Conservation (phyloP, 2,888 invertebrate genomes). For the Syritta pipiens region DNA sequence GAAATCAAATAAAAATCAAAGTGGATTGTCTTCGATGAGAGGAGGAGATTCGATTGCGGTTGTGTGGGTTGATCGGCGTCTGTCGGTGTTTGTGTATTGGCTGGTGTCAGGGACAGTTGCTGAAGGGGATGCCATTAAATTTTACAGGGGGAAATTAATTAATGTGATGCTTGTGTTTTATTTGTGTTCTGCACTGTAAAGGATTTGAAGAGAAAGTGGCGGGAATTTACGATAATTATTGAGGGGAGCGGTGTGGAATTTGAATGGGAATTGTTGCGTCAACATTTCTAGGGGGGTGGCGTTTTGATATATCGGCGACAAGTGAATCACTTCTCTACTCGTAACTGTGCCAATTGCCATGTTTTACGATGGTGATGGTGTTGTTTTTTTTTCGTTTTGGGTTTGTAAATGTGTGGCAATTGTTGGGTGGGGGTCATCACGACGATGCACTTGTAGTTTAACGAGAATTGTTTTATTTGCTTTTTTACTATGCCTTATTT, state of each 20-base stretch:
- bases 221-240: not conserved
- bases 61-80: not conserved
- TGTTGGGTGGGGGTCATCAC: too few species aligned
- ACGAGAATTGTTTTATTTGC: too few species aligned
- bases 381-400: not conserved
- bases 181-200: constrained; percentile 14
- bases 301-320: not conserved
- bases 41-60: constrained; percentile 1
- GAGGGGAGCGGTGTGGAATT: too few species aligned
- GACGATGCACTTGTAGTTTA: too few species aligned
- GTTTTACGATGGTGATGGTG: not conserved
- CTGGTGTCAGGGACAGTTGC: not conserved
- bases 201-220: not conserved
- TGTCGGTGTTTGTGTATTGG: not conserved
- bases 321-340: not conserved
- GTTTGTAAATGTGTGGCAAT: too few species aligned
- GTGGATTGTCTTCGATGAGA: constrained; percentile 30
- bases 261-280: too few species aligned
- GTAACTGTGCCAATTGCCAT: not conserved
- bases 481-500: too few species aligned
- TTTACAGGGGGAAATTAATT: constrained; percentile 52
- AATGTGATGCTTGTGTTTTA: constrained; percentile 28
- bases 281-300: too few species aligned
- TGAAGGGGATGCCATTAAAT: constrained; percentile 48
- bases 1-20: constrained; percentile 60